phyloP scores from a whole-genome alignment of 1,140 invertebrate species.

The Neodiprion virginianus region DNA sequence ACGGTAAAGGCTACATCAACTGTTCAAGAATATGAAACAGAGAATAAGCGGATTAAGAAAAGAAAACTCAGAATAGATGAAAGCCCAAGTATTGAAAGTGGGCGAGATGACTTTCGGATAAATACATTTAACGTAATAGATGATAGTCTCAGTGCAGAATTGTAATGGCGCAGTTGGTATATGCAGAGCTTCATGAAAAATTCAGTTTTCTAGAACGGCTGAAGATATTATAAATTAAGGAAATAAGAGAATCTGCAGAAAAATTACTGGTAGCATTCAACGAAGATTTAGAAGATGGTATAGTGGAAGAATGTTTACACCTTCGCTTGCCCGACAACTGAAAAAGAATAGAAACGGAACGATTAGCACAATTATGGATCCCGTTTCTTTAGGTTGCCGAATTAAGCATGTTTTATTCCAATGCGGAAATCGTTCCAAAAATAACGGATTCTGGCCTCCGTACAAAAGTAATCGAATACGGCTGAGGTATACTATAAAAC shows the following conservation, averaged over 20 bases:
- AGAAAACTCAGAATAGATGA: slow-evolving; percentile 20
- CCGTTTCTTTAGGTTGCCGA: no score
- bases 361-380: no score
- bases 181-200: not conserved
- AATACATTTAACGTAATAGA: not conserved
- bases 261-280: not conserved
- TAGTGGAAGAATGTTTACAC: not conserved
- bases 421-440: no score
- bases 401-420: no score
- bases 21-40: slow-evolving; percentile 20
- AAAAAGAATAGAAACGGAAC: no score
- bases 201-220: not conserved
- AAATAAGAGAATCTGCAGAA: not conserved
- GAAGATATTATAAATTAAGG: not conserved
- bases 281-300: not conserved
- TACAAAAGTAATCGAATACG: no score
- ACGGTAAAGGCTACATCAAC: not conserved
- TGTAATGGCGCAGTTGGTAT: not conserved
- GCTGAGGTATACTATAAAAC: no score
- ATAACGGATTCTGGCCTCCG: no score
- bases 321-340: not conserved
- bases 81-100: slow-evolving; percentile 13
- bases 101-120: slow-evolving; percentile 8
- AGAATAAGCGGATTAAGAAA: slow-evolving; percentile 12
- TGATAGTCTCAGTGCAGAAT: slow-evolving; percentile 1